Conservation (phyloP, 2,113 vertebrate genomes). For the Malurus cyaneus region DNA sequence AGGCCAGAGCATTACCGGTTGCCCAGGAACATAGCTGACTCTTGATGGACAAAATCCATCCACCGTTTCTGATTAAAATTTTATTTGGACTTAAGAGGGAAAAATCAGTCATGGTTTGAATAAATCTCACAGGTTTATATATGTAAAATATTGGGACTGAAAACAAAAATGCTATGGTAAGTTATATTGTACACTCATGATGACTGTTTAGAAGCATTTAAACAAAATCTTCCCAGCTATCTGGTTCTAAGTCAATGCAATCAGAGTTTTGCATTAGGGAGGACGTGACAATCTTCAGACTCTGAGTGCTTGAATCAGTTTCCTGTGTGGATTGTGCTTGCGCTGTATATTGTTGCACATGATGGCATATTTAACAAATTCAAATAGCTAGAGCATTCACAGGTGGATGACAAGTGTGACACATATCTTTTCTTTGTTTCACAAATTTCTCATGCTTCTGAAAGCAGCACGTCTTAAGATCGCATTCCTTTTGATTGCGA, state of each 20-base stretch:
- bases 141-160: constrained; percentile 60
- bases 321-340: constrained; percentile 22
- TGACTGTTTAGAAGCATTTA: constrained; percentile 54
- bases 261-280: constrained; percentile 43
- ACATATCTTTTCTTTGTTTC: not conserved
- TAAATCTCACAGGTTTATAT: constrained; percentile 53
- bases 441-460: constrained; percentile 38
- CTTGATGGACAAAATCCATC: constrained; percentile 65
- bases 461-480: not conserved
- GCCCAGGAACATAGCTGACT: constrained; percentile 83
- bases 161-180: constrained; percentile 53
- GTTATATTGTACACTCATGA: constrained; percentile 49
- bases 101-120: constrained; percentile 9
- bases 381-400: constrained; percentile 20
- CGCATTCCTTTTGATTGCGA: constrained; percentile 9
- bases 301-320: constrained; percentile 50
- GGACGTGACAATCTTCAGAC: constrained; percentile 23
- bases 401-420: not conserved
- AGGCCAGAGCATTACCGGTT: constrained; percentile 81
- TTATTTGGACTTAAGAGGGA: constrained; percentile 24
- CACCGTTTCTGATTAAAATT: not conserved
- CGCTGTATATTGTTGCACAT: constrained; percentile 42
- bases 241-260: constrained; percentile 14
- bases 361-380: constrained; percentile 46
- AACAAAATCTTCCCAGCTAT: constrained; percentile 2